phyloP scores from a whole-genome alignment of 2,888 invertebrate species.

The Rotaria magnacalcarata region DNA sequence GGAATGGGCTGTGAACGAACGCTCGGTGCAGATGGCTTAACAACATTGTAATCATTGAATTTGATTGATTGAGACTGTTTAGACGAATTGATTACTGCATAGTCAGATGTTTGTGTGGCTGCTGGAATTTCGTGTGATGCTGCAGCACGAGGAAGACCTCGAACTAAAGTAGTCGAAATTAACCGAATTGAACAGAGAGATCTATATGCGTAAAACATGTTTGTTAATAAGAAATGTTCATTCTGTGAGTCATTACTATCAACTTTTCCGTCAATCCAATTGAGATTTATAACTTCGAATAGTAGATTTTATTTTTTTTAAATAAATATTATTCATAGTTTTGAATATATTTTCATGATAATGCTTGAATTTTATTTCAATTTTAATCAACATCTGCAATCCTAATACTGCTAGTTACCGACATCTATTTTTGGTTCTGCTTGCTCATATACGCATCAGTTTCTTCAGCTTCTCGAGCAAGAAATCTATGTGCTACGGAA shows the following conservation, averaged over 20 bases:
- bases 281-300: not conserved
- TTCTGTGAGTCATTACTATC: not conserved
- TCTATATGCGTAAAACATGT: not conserved
- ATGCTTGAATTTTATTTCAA: too few relatives aligned
- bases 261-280: not conserved
- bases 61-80: not conserved
- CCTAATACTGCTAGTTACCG: too few relatives aligned
- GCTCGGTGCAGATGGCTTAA: not conserved
- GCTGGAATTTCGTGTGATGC: not conserved
- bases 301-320: not conserved
- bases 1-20: not conserved
- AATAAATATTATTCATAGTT: not conserved
- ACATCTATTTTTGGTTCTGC: too few relatives aligned
- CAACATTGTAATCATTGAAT: not conserved
- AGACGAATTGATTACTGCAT: not conserved
- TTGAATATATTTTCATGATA: too few relatives aligned
- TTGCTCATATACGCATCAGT: too few relatives aligned
- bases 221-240: not conserved
- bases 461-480: too few relatives aligned
- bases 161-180: not conserved
- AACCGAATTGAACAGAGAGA: not conserved
- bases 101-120: not conserved
- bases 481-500: too few relatives aligned
- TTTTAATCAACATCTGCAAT: too few relatives aligned
- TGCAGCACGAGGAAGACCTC: not conserved